Conservation (phyloP, 2,113 vertebrate genomes). For the Chloropsis cyanopogon region DNA sequence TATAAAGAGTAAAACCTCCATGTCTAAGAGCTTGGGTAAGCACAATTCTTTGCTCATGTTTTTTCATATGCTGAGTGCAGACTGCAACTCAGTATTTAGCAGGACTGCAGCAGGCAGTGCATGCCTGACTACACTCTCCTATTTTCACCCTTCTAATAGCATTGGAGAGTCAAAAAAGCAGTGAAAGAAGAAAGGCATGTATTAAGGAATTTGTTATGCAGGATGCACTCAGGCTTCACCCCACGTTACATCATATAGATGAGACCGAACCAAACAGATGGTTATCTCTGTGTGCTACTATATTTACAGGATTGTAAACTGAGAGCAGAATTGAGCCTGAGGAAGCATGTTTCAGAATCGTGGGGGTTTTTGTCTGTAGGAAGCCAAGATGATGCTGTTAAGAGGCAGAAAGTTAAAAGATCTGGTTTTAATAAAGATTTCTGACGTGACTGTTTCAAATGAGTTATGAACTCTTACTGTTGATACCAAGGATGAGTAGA, state of each 20-base stretch:
- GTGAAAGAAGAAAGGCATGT: background rate
- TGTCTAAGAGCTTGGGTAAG: background rate
- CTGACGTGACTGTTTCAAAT: background rate
- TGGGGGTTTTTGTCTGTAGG: background rate
- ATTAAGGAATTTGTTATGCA: background rate
- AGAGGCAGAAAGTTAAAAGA: background rate
- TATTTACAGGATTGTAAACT: background rate
- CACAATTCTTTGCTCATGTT: background rate
- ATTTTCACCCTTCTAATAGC: background rate
- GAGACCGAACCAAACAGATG: background rate
- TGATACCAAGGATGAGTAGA: background rate
- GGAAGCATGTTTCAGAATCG: background rate
- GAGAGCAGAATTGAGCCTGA: background rate
- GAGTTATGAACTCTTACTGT: background rate
- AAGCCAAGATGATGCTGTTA: background rate
- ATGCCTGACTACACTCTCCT: no score
- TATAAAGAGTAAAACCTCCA: background rate
- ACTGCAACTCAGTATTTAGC: background rate
- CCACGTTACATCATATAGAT: rapidly evolving
- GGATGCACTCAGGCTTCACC: background rate
- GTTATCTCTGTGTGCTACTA: background rate
- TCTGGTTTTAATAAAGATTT: background rate
- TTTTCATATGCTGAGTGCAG: background rate
- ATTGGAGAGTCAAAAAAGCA: background rate
- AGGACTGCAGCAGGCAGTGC: background rate